A percentile compares a stretch with the other conserved stretches of the same genome.
These are phyloP conservation scores for Pipistrellus pipistrellus DNA, from an alignment of 2,797 vertebrate genomes.

Conservation along the genomic window DNA sequence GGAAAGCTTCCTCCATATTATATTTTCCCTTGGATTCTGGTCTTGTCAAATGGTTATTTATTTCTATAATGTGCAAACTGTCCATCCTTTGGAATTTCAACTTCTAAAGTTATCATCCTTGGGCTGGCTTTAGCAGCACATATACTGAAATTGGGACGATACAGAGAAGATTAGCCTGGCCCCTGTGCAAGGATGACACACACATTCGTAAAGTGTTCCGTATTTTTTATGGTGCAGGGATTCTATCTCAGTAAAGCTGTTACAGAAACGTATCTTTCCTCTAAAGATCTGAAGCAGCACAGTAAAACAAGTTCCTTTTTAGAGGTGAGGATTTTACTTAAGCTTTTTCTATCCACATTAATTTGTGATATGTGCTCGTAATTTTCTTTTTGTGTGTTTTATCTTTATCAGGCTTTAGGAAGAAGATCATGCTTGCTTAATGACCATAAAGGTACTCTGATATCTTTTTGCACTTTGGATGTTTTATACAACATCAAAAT, in stretches of 20 bases:
- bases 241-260: conserved; percentile 24
- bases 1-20: conserved; percentile 16
- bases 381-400: conserved; percentile 38
- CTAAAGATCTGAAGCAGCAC: background rate
- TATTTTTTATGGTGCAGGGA: conserved; percentile 28
- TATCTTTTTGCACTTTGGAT: background rate
- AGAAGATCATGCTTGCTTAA: background rate
- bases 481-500: background rate
- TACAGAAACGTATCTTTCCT: background rate
- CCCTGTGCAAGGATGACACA: background rate
- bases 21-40: conserved; percentile 2
- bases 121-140: background rate
- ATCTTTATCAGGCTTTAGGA: background rate
- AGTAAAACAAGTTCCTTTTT: conserved; percentile 4
- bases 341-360: conserved; percentile 4
- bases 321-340: conserved; percentile 26
- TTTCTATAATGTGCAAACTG: background rate
- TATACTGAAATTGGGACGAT: background rate
- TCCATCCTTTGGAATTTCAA: background rate
- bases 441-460: background rate
- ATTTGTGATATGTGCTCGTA: background rate
- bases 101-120: background rate
- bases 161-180: background rate
- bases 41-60: conserved; percentile 52
- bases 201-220: background rate